phyloP scores from a whole-genome alignment of 2,797 vertebrate genomes.

The Myripristis murdjan region DNA sequence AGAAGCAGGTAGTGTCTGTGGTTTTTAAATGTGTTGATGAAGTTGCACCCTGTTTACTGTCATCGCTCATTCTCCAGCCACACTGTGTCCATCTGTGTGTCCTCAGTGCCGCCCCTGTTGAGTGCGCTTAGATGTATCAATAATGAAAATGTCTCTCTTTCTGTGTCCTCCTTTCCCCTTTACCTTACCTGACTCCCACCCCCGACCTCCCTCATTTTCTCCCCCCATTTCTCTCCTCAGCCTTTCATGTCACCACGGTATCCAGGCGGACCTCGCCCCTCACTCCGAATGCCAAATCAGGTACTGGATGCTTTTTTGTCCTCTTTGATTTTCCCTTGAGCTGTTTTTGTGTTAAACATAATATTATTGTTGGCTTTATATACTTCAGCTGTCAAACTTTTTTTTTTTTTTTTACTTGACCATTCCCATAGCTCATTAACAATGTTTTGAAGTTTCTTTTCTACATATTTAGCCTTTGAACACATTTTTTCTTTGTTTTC shows the following conservation, averaged over 20 bases:
- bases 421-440: not conserved
- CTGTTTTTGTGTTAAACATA: not conserved
- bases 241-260: slow-evolving; percentile 95
- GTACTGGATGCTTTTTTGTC: slow-evolving; percentile 69
- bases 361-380: too few species aligned
- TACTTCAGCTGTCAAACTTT: not conserved
- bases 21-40: slow-evolving; percentile 21
- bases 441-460: not conserved
- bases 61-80: slow-evolving; percentile 66
- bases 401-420: too few species aligned
- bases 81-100: slow-evolving; percentile 70
- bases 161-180: slow-evolving; percentile 42
- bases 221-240: slow-evolving; percentile 79
- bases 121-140: slow-evolving; percentile 57
- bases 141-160: slow-evolving; percentile 66
- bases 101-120: slow-evolving; percentile 36
- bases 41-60: slow-evolving; percentile 32
- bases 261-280: slow-evolving; percentile 90
- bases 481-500: not conserved
- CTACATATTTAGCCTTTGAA: not conserved
- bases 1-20: slow-evolving; percentile 5
- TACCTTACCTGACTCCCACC: slow-evolving; percentile 30
- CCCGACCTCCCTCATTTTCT: not conserved
- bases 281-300: slow-evolving; percentile 93
- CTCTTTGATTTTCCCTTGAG: not conserved